These are phyloP conservation scores for Archivesica marissinica DNA, from an alignment of 1,140 invertebrate species.

Conservation along the genomic window DNA sequence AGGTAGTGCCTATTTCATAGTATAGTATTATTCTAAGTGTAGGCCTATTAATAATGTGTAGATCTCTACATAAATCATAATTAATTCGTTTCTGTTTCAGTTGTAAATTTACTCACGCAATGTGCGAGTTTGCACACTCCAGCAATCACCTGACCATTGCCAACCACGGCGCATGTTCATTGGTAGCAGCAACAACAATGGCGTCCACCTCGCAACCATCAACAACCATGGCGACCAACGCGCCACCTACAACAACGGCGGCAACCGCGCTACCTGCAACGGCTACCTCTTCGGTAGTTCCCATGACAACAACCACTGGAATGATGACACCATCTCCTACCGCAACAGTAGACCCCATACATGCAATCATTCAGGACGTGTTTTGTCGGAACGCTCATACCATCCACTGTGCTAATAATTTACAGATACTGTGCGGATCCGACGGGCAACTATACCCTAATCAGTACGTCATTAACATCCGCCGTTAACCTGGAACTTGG, in stretches of 20 bases:
- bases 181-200: not conserved
- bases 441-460: slow-evolving; percentile 50
- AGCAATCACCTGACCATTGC: not conserved
- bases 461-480: no score
- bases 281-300: not conserved
- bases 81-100: not conserved
- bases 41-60: not conserved
- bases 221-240: not conserved
- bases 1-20: no score
- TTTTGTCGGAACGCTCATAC: slow-evolving; percentile 32
- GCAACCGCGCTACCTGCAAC: not conserved
- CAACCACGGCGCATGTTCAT: not conserved
- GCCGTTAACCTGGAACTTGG: no score
- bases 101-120: slow-evolving; percentile 15
- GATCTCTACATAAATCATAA: not conserved
- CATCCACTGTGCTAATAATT: slow-evolving; percentile 7
- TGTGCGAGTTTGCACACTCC: slow-evolving; percentile 5
- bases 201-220: not conserved
- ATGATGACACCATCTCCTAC: not conserved
- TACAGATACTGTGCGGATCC: slow-evolving; percentile 30
- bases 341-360: slow-evolving; percentile 4
- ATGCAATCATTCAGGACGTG: slow-evolving; percentile 24
- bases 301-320: not conserved
- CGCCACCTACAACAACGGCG: not conserved
- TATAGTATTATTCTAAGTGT: not conserved